phyloP scores from a whole-genome alignment of 2,888 invertebrate genomes.

The Cryptocheilus praepositus region DNA sequence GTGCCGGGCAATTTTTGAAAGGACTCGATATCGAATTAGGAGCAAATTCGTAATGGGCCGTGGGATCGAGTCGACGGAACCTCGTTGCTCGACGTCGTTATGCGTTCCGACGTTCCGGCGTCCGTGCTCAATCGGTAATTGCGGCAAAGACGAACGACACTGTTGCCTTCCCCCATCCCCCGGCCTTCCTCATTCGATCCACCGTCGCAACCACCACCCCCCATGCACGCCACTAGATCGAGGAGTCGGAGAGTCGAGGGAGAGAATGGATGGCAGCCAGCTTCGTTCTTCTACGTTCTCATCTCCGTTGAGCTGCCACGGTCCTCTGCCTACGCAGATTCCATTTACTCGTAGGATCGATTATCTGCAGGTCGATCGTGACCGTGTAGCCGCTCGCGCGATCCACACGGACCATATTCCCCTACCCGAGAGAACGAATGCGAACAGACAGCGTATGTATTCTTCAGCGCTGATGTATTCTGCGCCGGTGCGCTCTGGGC shows the following conservation, averaged over 20 bases:
- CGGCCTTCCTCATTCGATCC: neutral
- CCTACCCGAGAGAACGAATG: no score
- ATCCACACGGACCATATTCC: neutral
- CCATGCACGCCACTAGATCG: neutral
- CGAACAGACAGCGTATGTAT: no score
- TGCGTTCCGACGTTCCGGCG: conserved; percentile 51
- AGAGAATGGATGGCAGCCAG: neutral
- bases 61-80: conserved; percentile 58
- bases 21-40: conserved; percentile 56
- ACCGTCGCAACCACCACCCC: neutral
- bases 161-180: conserved; percentile 11
- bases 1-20: conserved; percentile 29
- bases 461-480: no score
- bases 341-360: conserved; percentile 29
- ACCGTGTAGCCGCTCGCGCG: conserved; percentile 31
- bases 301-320: no score
- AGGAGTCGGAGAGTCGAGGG: neutral
- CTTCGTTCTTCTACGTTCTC: no score
- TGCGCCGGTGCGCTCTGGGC: no score
- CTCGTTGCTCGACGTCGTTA: conserved; percentile 49
- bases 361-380: conserved; percentile 34
- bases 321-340: conserved; percentile 15
- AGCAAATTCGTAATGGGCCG: conserved; percentile 59
- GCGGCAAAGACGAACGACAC: conserved; percentile 59
- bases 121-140: conserved; percentile 68